Percentiles rank a stretch among this genome's conserved stretches.
These are phyloP conservation scores for Ariopsis seemanni DNA, from an alignment of 2,113 vertebrate genomes.

Conservation along the genomic window DNA sequence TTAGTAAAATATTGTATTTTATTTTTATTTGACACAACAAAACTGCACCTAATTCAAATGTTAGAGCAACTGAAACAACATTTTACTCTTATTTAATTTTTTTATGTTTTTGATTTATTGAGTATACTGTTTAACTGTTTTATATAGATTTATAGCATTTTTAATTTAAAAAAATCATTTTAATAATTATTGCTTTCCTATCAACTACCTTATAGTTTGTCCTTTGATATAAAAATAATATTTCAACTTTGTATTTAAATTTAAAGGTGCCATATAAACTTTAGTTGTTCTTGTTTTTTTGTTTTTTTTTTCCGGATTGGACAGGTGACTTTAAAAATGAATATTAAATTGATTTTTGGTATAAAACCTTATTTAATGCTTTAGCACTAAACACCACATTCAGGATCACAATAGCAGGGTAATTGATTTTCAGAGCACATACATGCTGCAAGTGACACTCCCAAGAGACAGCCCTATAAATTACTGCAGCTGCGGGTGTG, in stretches of 20 bases:
- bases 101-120: background rate
- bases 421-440: slow-evolving; percentile 31
- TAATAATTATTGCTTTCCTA: background rate
- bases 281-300: background rate
- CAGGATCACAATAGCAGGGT: slow-evolving; percentile 9
- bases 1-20: background rate
- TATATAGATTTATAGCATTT: background rate
- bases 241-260: background rate
- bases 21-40: background rate
- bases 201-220: background rate
- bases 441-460: slow-evolving; percentile 12
- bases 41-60: background rate
- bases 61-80: background rate
- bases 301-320: background rate
- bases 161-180: background rate
- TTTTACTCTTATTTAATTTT: background rate
- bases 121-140: background rate
- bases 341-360: background rate
- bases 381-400: background rate
- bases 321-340: background rate
- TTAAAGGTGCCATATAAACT: background rate
- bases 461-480: slow-evolving; percentile 9
- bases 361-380: background rate
- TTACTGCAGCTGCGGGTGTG: slow-evolving; percentile 12
- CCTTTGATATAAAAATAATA: background rate